Base-by-base conservation (phyloP, 92 coral and sea anemone species). In the Scolanthus callimorphus region DNA sequence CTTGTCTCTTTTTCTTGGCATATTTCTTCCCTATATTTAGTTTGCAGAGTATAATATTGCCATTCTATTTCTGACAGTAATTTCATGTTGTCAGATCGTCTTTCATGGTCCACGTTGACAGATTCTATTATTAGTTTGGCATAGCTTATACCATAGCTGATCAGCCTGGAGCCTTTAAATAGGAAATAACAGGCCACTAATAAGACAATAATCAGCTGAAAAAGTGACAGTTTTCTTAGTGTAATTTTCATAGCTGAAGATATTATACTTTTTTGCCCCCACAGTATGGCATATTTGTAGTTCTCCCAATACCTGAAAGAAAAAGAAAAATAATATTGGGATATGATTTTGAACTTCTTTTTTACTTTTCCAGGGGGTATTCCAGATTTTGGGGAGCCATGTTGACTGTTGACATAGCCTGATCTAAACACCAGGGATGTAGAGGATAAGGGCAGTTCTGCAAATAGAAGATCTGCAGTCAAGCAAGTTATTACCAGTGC, bases 1-100 rank as follows among this genome's bases (percentile, higher is more conserved):
- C 56, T 1, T 4, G 20, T n/a, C 0, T 25, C 74, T 28, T 75
- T 63, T 3, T 39, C 57, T 45, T 60, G 39, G 50, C 84, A 83
- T 39, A 66, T 57, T 0, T 71, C 59, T 19, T 83, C 66, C 38
- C 59, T 81, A 41, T 49, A 83, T 17, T 57, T 77, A 15, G 43
- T 59, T 29, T 76, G 79, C 17, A 76, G 30, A 37, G 76, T 31
- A 27, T 58, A 67, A 37, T 63, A 50, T 15, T 60, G 28, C 90
- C 90, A 77, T 12, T 76, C 75, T 11, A 62, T 59, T 1, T 62
- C 26, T 13, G 68, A 79, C 28, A 41, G 15, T 11, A 76, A 34
- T 1, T 26, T 13, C 1, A 51, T 11, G 15, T 71, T 60, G 10
- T 46, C 69, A 20, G 46, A 0, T 26, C 43, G 24, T 30, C 85